These are phyloP conservation scores for Mastacembelus armatus DNA, from an alignment of 2,797 vertebrate species.

Conservation along the genomic window DNA sequence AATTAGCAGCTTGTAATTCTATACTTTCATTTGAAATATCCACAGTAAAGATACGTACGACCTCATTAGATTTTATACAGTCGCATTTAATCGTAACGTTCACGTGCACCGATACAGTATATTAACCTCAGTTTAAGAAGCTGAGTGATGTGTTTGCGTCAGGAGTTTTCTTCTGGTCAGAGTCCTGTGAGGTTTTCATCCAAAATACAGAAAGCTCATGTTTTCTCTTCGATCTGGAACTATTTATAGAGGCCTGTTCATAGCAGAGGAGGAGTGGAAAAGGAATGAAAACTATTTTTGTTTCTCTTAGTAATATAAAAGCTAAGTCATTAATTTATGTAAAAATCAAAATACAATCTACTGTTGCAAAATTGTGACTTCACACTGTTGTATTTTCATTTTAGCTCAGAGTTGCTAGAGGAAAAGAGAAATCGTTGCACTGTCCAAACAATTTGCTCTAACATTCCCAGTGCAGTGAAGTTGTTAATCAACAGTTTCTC, in stretches of 20 bases:
- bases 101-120: constrained; percentile 20
- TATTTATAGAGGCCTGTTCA: too few relatives aligned
- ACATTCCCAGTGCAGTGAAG: background rate
- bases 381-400: background rate
- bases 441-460: background rate
- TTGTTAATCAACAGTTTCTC: background rate
- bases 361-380: background rate
- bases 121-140: constrained; percentile 1
- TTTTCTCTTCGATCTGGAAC: too few relatives aligned
- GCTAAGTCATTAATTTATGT: too few relatives aligned
- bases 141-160: too few relatives aligned
- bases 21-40: constrained; percentile 65
- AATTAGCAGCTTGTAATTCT: constrained; percentile 74
- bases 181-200: background rate
- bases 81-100: constrained; percentile 17
- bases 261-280: too few relatives aligned
- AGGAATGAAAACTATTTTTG: too few relatives aligned
- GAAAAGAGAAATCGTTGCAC: too few relatives aligned
- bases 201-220: background rate
- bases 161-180: background rate
- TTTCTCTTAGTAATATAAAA: too few relatives aligned
- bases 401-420: background rate
- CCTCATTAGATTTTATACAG: constrained; percentile 48
- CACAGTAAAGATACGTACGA: constrained; percentile 41
- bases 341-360: too few relatives aligned